Evolutionary conservation across 2,888 invertebrate genomes (phyloP).

Genomic region (Rhamnusium bicolor): DNA sequence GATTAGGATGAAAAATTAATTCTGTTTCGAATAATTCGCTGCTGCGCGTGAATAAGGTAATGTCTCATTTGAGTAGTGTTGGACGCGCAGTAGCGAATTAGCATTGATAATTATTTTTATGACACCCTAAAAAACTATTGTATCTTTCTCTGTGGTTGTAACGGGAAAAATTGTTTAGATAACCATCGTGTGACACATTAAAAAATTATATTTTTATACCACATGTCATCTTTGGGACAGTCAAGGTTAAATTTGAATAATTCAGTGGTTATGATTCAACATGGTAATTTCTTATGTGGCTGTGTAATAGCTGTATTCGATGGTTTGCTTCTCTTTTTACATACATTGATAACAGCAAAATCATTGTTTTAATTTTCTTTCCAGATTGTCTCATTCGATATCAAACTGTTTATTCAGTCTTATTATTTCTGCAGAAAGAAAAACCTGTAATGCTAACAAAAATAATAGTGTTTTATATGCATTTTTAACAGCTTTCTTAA

Average conservation of each 20-base stretch:
- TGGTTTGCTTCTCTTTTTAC: background rate
- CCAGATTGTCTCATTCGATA: background rate
- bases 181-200: background rate
- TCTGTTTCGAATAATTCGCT: background rate
- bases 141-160: no score
- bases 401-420: background rate
- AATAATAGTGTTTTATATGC: no score
- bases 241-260: background rate
- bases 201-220: background rate
- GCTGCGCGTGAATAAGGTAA: no score
- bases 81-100: no score
- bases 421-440: no score
- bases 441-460: no score
- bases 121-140: no score
- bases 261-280: conserved; percentile 5
- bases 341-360: background rate
- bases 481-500: no score
- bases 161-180: no score
- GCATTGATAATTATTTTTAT: background rate
- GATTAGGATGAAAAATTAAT: background rate
- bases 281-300: conserved; percentile 6
- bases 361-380: background rate
- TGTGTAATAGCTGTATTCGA: background rate
- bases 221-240: conserved; percentile 20
- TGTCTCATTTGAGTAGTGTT: no score